These are phyloP conservation scores for Poeciliopsis infans DNA, from an alignment of 2,797 vertebrate species.

Conservation along the genomic window DNA sequence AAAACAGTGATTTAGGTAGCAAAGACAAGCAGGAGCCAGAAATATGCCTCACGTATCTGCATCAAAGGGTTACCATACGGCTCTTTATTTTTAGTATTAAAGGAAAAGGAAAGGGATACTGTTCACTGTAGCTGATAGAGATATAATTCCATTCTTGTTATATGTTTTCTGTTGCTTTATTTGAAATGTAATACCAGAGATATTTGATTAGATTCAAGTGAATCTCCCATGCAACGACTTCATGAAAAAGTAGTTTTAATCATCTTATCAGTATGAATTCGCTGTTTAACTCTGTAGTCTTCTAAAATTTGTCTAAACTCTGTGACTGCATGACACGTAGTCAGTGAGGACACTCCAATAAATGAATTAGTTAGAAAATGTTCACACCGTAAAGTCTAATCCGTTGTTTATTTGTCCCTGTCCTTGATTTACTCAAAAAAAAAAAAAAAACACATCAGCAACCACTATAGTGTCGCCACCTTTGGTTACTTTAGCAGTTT, in stretches of 20 bases:
- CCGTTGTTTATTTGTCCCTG: not conserved
- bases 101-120: conserved; percentile 9
- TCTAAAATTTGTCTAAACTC: not conserved
- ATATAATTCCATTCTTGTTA: not conserved
- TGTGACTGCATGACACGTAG: not conserved
- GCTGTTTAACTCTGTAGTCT: not conserved
- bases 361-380: not conserved
- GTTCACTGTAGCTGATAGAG: conserved; percentile 14
- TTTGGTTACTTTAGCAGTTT: not conserved
- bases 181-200: conserved; percentile 17
- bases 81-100: conserved; percentile 48
- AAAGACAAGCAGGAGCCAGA: conserved; percentile 35
- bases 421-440: not conserved
- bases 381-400: not conserved
- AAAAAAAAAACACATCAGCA: not conserved
- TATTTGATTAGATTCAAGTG: not conserved
- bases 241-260: conserved; percentile 5
- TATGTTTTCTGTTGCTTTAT: conserved; percentile 7
- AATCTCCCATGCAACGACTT: conserved; percentile 8
- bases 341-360: not conserved
- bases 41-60: conserved; percentile 37
- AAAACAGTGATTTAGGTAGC: conserved; percentile 32
- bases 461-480: not conserved
- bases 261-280: not conserved
- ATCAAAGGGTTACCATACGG: conserved; percentile 30